Percentiles rank a stretch among this genome's conserved stretches.
These are phyloP conservation scores for Venturia canescens DNA, from an alignment of 1,140 invertebrate genomes.

Conservation along the genomic window DNA sequence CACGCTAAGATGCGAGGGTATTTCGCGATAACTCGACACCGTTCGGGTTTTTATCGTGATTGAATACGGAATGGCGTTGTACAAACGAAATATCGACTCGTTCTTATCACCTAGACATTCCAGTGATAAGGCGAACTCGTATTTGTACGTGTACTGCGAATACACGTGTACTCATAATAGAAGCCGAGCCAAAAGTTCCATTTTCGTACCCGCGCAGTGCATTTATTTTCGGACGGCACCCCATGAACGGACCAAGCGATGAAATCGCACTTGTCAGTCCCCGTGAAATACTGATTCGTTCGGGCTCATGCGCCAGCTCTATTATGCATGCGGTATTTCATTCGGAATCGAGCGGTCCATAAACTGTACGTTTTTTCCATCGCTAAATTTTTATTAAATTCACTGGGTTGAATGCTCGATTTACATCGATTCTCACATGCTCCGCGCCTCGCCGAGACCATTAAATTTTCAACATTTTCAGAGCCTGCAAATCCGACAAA, in stretches of 20 bases:
- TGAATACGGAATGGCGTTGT: neutral
- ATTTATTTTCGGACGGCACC: slow-evolving; percentile 16
- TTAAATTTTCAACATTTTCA: too few species aligned
- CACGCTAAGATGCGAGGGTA: neutral
- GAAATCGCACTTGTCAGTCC: slow-evolving; percentile 21
- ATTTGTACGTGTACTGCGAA: neutral
- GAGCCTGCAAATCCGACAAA: too few species aligned
- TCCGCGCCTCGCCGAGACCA: too few species aligned
- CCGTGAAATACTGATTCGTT: slow-evolving; percentile 19
- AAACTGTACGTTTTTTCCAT: neutral
- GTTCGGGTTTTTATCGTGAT: slow-evolving; percentile 5
- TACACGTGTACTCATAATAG: neutral
- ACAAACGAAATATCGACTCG: slow-evolving; percentile 19
- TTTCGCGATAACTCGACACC: neutral
- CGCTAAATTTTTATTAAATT: too few species aligned
- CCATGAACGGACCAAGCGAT: neutral
- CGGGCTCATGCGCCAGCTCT: neutral
- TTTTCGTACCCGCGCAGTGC: slow-evolving; percentile 15
- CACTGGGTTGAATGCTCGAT: too few species aligned
- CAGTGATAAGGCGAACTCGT: neutral
- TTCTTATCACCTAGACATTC: neutral
- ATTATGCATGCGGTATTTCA: neutral
- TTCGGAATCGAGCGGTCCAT: neutral
- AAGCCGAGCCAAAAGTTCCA: slow-evolving; percentile 6
- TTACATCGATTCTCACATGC: too few species aligned